Evolutionary conservation across 2,888 invertebrate genomes (phyloP), one percentile per base, ranked within the genome.

Genomic region (Deilephila porcellus): DNA sequence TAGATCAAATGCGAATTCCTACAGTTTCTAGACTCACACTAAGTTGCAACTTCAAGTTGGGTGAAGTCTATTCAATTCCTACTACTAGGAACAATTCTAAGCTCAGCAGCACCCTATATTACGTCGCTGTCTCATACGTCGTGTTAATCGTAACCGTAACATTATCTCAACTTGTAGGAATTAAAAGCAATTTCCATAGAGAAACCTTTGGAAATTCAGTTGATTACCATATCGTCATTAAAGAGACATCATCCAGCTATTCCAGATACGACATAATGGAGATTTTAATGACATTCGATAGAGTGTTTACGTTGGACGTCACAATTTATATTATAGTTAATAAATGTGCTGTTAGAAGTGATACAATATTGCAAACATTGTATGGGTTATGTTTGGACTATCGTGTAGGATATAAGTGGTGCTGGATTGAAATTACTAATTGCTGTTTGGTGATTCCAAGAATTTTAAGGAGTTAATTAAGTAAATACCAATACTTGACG

Each of bases 151-250:
- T n/a, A 14, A 45, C 67, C 52, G 67, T 52, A 52, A 25, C 25
- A 67, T 67, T 52, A 67, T 67, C 67, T 25, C 1, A 17, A 25
- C 7, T 25, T 45, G 25, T 20, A 17, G 64, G 45, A 6, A 64
- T 64, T 64, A 64, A 45, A 67, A 52, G 52, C 67, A 45, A 67
- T 67, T 45, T 52, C 67, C 45, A 67, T 52, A 25, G 45, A 67
- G 45, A 67, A 37, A 37, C 63, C 17, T 45, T 52, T 7, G 45
- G 64, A 45, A 4, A 45, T n/a, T 20, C 20, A 20, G 11, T 8
- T 45, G n/a, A 64, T 64, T 45, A 45, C 45, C 37, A 20, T 20
- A 64, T 25, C 64, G 37, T 64, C 56, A n/a, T 56, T 56, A 56
- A 56, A 6, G 3, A 45, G 45, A 45, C 37, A 64, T 64, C 37